Conservation (phyloP, 1,140 invertebrate species). For the Oncopeltus fasciatus region DNA sequence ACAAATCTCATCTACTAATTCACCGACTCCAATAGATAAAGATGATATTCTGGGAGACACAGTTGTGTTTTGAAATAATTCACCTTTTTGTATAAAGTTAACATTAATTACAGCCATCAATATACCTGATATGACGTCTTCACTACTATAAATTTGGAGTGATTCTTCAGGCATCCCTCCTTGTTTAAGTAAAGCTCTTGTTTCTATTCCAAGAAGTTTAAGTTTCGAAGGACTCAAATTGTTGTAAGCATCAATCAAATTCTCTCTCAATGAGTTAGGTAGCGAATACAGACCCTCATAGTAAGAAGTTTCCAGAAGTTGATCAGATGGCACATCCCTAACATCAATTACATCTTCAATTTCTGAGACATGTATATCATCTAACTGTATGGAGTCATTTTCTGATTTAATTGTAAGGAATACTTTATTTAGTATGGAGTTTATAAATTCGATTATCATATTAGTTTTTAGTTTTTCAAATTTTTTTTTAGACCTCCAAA, state of each 20-base stretch:
- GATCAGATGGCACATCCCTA: background rate
- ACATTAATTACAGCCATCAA: background rate
- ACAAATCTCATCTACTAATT: background rate
- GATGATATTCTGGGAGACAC: no score
- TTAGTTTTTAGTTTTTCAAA: background rate
- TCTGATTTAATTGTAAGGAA: background rate
- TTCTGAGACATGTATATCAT: background rate
- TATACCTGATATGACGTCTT: background rate
- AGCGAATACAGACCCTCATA: background rate
- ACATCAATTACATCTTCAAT: background rate
- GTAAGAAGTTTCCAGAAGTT: background rate
- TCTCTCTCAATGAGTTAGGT: background rate
- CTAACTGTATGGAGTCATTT: background rate
- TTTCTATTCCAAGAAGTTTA: background rate
- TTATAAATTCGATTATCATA: background rate
- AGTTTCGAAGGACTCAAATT: background rate
- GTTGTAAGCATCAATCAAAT: background rate
- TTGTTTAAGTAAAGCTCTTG: background rate
- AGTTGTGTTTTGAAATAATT: no score
- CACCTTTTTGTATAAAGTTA: no score
- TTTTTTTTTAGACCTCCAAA: no score
- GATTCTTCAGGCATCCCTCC: background rate
- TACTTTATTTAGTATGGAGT: background rate
- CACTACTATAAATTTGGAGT: background rate
- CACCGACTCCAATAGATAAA: no score